Evolutionary conservation across 2,888 invertebrate genomes (phyloP).

Genomic region (Drosophila emarginata): DNA sequence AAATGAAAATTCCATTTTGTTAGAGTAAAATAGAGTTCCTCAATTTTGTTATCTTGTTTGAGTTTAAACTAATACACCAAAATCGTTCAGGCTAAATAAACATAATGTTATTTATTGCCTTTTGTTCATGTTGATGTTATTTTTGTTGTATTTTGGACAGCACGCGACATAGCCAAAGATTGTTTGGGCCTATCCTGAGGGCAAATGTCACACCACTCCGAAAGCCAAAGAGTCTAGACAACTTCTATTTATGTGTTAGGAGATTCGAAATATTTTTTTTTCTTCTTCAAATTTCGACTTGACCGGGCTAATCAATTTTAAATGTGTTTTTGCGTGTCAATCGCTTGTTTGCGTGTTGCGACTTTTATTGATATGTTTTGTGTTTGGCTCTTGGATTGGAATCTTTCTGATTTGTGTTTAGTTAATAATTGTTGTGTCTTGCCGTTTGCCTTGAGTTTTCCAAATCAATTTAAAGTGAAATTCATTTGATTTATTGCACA

Average conservation of each 20-base stretch:
- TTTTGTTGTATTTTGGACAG: slow-evolving; percentile 30
- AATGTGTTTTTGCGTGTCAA: slow-evolving; percentile 78
- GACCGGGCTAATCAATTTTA: slow-evolving; percentile 73
- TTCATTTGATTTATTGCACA: slow-evolving; percentile 76
- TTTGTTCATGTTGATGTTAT: neutral
- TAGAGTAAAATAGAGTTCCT: neutral
- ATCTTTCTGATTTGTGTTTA: slow-evolving; percentile 27
- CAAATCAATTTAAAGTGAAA: slow-evolving; percentile 61
- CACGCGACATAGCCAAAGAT: slow-evolving; percentile 64
- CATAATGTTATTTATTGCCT: slow-evolving; percentile 38
- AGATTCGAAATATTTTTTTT: slow-evolving; percentile 1
- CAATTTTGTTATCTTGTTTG: neutral
- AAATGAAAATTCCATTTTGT: neutral
- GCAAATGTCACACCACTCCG: slow-evolving; percentile 68
- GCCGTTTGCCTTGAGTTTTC: slow-evolving; percentile 61
- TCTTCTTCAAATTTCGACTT: slow-evolving; percentile 25
- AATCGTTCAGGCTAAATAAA: slow-evolving; percentile 57
- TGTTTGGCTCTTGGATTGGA: slow-evolving; percentile 24
- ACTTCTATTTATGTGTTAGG: slow-evolving; percentile 50
- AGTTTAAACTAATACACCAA: slow-evolving; percentile 60
- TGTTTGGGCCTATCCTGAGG: slow-evolving; percentile 37
- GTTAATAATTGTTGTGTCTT: slow-evolving; percentile 47
- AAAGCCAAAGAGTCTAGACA: slow-evolving; percentile 50
- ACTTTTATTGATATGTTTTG: slow-evolving; percentile 74
- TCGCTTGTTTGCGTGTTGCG: slow-evolving; percentile 75